Percentiles rank a stretch among this genome's conserved stretches.
Evolutionary conservation across 2,797 vertebrate species (phyloP).

Genomic region (Danio tinwini): DNA sequence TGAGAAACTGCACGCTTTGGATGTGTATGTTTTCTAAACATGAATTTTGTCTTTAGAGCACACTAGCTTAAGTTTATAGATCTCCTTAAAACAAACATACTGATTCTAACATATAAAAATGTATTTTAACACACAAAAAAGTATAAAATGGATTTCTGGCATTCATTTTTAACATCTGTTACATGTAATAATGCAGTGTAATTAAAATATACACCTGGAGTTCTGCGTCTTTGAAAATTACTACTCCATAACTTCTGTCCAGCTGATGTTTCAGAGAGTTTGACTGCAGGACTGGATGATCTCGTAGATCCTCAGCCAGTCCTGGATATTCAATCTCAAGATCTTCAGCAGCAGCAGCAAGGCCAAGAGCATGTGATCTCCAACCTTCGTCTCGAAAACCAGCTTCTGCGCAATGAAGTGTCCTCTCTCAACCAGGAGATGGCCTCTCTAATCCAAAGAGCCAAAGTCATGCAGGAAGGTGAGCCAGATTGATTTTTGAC

Average conservation of each 20-base stretch:
- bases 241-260: conserved; percentile 7
- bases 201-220: background rate
- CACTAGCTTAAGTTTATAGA: too few species aligned
- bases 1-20: too few species aligned
- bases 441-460: conserved; percentile 92
- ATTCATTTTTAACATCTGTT: background rate
- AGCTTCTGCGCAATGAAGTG: conserved; percentile 92
- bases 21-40: too few species aligned
- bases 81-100: too few species aligned
- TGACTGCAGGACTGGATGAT: conserved; percentile 78
- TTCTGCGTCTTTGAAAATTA: conserved; percentile 5
- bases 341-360: conserved; percentile 60
- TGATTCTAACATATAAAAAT: too few species aligned
- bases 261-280: conserved; percentile 81
- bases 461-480: conserved; percentile 95
- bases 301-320: conserved; percentile 71
- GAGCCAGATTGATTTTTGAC: conserved; percentile 36
- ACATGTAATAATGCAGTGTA: background rate
- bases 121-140: too few species aligned
- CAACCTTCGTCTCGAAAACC: conserved; percentile 95
- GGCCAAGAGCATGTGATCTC: conserved; percentile 88
- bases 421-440: conserved; percentile 98
- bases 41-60: too few species aligned
- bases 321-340: conserved; percentile 63
- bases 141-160: too few species aligned